Evolutionary conservation across 2,113 vertebrate species (phyloP), one percentile per base, ranked within the genome.

Genomic region (Dendropsophus ebraccatus): DNA sequence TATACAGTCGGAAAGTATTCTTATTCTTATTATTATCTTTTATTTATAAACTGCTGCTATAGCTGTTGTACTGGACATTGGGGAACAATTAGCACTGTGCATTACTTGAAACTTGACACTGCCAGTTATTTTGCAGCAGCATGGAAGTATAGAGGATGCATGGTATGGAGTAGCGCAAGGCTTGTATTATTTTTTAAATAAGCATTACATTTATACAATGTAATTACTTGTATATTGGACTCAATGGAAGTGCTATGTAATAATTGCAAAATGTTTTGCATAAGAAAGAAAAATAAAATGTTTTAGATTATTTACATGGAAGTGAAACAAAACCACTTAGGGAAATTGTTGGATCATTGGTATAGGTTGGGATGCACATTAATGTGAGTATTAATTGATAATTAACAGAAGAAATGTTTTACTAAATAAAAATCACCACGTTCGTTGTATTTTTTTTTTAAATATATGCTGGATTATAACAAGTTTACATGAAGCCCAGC

Each of bases 1-100:
- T n/a, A 45, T 81, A 21, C 1, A 21, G 25, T 81, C 47, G 37
- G 12, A 45, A 81, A 37, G 30, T 21, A 65, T 28, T 49, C 30
- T 62, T n/a, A 47, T 80, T n/a, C n/a, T n/a, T 80, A 62, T 80
- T 80, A 80, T 37, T 65, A 11, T 32, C 30, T 56, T 56, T 78
- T 60, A n/a, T 60, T 80, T 60, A 80, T 76, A 76, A 49, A 52
- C 11, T 23, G n/a, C 21, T 17, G 54, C 54, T 79, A 58, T 35
- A n/a, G 32, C 30, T 16, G 32, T 23, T 37, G 35, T 60, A 60
- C 16, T 80, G 77, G 77, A 80, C 77, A n/a, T 79, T 7, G 23
- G 77, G 77, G 77, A 80, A 60, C 19, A 60, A 80, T 80, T 41
- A 80, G 35, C 56, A 60, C 19, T 16, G 54, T 35, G 30, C 32